These are phyloP conservation scores for Pandion haliaetus DNA, from an alignment of 2,113 vertebrate species.

Conservation along the genomic window DNA sequence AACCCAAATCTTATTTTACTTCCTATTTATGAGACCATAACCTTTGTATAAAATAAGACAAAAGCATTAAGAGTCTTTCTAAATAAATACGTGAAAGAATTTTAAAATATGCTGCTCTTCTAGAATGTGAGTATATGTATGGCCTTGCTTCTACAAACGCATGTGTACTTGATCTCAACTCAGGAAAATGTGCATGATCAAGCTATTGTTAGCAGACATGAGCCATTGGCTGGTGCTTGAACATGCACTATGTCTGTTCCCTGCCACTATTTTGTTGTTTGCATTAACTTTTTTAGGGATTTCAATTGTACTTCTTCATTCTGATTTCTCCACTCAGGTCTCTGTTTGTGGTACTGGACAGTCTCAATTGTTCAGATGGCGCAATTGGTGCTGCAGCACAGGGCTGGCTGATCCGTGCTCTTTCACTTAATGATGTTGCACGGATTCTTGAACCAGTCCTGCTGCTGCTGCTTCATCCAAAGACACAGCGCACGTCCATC, in stretches of 20 bases:
- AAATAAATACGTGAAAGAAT: background rate
- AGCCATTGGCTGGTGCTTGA: background rate
- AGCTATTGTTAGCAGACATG: background rate
- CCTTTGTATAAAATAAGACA: background rate
- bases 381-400: conserved; percentile 89
- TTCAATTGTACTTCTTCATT: background rate
- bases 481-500: conserved; percentile 88
- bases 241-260: background rate
- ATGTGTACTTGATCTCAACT: background rate
- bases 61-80: background rate
- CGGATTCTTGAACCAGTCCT: conserved; percentile 94
- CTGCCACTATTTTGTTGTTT: background rate
- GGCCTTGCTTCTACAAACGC: background rate
- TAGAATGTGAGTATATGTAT: background rate
- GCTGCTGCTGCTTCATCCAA: conserved; percentile 91
- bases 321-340: conserved; percentile 74
- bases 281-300: background rate
- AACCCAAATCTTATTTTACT: background rate
- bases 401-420: conserved; percentile 90
- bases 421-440: conserved; percentile 89
- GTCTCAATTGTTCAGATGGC: conserved; percentile 86
- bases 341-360: conserved; percentile 95
- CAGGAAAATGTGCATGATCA: background rate
- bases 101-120: background rate
- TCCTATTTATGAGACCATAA: background rate